Evolutionary conservation across 2,797 vertebrate genomes (phyloP).

Genomic region (Huso huso): DNA sequence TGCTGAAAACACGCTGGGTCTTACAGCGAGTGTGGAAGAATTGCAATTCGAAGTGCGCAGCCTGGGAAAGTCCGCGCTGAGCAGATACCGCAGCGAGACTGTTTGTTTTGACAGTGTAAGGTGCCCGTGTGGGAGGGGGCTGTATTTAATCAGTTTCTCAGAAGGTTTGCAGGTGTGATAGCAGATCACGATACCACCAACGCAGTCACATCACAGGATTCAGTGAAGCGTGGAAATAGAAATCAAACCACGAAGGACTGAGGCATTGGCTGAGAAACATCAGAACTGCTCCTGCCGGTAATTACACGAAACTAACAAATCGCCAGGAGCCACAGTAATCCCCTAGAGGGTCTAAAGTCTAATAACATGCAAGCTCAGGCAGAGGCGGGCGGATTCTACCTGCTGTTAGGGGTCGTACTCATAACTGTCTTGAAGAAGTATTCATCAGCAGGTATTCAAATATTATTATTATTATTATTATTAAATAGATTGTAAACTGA

Average conservation of each 20-base stretch:
- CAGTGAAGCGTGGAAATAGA: background rate
- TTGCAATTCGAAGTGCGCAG: no score
- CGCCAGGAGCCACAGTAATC: no score
- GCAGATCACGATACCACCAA: background rate
- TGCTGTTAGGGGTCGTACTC: no score
- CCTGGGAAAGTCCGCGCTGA: background rate
- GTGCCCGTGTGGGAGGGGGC: background rate
- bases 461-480: no score
- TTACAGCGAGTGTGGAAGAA: background rate
- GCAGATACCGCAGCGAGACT: background rate
- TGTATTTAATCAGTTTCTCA: no score
- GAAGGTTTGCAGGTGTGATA: background rate
- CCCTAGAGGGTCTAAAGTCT: no score
- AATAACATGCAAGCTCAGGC: no score
- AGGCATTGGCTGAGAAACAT: constrained; percentile 22
- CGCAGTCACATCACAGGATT: background rate
- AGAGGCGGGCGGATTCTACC: no score
- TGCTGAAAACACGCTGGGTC: background rate
- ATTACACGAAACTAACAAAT: background rate
- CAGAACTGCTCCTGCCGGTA: constrained; percentile 21
- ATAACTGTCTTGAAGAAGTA: no score
- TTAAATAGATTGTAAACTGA: no score
- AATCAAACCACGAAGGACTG: background rate
- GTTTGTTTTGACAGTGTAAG: background rate
- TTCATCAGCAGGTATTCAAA: no score